Base-by-base conservation (phyloP, 1,140 invertebrate species). In the Eciton burchellii region DNA sequence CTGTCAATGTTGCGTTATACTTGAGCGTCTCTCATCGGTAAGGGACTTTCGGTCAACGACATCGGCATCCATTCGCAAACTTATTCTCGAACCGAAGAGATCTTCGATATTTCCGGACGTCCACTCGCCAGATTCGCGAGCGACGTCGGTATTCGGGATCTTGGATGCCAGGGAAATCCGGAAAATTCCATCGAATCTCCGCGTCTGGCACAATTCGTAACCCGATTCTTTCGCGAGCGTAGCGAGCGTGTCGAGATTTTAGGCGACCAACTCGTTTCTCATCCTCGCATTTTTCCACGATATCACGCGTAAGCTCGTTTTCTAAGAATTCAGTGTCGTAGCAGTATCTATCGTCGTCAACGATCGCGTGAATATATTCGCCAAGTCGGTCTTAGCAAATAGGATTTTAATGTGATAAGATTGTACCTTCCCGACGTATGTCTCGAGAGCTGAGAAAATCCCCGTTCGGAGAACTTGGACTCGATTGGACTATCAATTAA, bases 251-350 rank as follows among this genome's bases (percentile, higher is more conserved):
- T 49, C 5, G 16, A 68, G 43, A 68, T 43, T 9, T 66, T 77
- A 14, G 35, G 6, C 11, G 41, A 45, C 1, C 26, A 54, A 77
- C 26, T 21, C 68, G 45, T 26, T 9, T 56, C 74, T 79, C 24
- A 26, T 56, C 68, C 68, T 29, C 63, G 41, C 0, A 19, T 68
- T 79, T 47, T 65, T 68, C 49, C 43, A 52, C 43, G 14, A 41
- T 24, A 65, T 59, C 21, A 6, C 59, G 6, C 35, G 43, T 74
- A 74, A 74, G 24, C 14, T 76, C 59, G 26, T 65, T 76, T 76
- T 76, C 59, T 63, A 65, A 65, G 4, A 52, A 65, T 65, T 21
- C 49, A 76, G 35, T 19, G 9, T 52, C 63, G 11, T 76, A 9
- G 24, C 35, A 41, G 19, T 26, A 9, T 57, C 21, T 60, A 19